Evolutionary conservation across 2,888 invertebrate species (phyloP).

Genomic region (Aspidapion aeneum): DNA sequence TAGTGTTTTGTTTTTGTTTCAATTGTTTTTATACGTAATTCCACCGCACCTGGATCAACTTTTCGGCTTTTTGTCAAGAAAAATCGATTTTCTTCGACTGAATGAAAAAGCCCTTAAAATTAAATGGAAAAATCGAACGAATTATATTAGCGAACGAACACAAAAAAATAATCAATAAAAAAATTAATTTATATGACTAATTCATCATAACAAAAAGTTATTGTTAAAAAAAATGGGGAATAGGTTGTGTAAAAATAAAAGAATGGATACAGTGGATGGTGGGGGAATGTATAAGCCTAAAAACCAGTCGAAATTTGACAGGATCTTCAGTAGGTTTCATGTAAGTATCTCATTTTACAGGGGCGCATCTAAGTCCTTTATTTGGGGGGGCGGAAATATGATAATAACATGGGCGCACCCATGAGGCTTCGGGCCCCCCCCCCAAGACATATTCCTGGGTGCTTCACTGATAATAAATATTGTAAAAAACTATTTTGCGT

Average conservation of each 20-base stretch:
- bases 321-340: neutral
- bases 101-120: too few relatives aligned
- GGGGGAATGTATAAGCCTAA: neutral
- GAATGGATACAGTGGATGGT: neutral
- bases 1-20: neutral
- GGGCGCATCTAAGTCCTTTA: too few relatives aligned
- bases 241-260: neutral
- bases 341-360: too few relatives aligned
- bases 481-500: too few relatives aligned
- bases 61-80: neutral
- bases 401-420: too few relatives aligned
- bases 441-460: too few relatives aligned
- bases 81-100: neutral
- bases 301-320: neutral
- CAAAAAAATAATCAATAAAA: too few relatives aligned
- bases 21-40: neutral
- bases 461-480: too few relatives aligned
- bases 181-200: too few relatives aligned
- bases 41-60: neutral
- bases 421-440: too few relatives aligned
- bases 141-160: neutral
- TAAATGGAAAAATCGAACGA: neutral
- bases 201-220: neutral
- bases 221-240: neutral
- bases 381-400: too few relatives aligned